Evolutionary conservation across 2,888 invertebrate genomes (phyloP).

Genomic region (Aphodius granarius): DNA sequence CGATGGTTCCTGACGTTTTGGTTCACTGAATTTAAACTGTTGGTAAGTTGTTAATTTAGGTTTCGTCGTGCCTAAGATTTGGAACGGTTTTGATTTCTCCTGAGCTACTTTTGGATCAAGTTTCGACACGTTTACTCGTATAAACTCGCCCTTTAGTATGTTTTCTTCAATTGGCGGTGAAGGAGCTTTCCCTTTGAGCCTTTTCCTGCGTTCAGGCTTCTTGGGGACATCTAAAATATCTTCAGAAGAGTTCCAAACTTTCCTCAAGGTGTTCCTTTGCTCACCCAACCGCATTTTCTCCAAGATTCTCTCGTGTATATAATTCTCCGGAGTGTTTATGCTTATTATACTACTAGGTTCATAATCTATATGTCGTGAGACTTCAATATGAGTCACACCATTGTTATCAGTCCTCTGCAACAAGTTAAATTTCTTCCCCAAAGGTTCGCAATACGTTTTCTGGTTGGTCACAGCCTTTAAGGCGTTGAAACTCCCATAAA

Average conservation of each 20-base stretch:
- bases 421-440: conserved; percentile 49
- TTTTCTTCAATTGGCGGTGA: conserved; percentile 44
- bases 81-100: conserved; percentile 17
- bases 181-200: conserved; percentile 46
- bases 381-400: conserved; percentile 57
- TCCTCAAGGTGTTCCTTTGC: conserved; percentile 38
- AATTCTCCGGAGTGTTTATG: conserved; percentile 49
- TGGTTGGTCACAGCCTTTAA: conserved; percentile 52
- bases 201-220: conserved; percentile 47
- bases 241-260: conserved; percentile 53
- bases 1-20: conserved; percentile 21
- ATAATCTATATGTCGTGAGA: conserved; percentile 40
- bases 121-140: conserved; percentile 49
- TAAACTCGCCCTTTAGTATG: conserved; percentile 52
- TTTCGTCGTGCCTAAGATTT: conserved; percentile 16
- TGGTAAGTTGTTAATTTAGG: conserved; percentile 40
- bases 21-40: conserved; percentile 34
- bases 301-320: conserved; percentile 8
- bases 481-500: conserved; percentile 51
- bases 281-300: conserved; percentile 11
- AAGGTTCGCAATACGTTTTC: conserved; percentile 42
- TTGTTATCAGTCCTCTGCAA: conserved; percentile 56
- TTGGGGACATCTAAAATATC: conserved; percentile 46
- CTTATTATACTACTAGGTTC: conserved; percentile 50
- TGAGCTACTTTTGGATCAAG: conserved; percentile 32